Conservation (phyloP, 2,888 invertebrate genomes). For the Lordiphosa andalusiaca region DNA sequence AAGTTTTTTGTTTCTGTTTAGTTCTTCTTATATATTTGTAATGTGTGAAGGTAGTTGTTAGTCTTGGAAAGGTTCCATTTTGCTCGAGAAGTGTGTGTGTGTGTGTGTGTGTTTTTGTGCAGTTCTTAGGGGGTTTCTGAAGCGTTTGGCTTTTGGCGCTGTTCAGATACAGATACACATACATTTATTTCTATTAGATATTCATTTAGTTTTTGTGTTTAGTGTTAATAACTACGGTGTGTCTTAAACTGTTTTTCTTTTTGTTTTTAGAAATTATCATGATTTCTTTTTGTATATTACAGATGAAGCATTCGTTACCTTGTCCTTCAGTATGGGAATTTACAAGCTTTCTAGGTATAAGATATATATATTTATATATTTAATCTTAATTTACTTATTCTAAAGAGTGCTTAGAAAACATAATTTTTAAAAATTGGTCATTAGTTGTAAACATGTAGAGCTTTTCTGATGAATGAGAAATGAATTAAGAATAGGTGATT, state of each 20-base stretch:
- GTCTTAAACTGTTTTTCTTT: constrained; percentile 47
- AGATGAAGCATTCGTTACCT: constrained; percentile 57
- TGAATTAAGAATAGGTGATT: neutral
- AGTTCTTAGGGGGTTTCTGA: constrained; percentile 10
- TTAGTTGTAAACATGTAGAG: constrained; percentile 57
- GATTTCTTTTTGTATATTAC: constrained; percentile 58
- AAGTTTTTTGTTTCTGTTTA: constrained; percentile 45
- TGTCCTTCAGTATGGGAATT: constrained; percentile 61
- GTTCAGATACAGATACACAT: constrained; percentile 12
- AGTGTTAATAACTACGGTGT: constrained; percentile 33
- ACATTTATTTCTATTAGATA: constrained; percentile 16
- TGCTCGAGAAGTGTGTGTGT: constrained; percentile 60
- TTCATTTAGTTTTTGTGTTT: constrained; percentile 15
- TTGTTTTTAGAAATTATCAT: constrained; percentile 49
- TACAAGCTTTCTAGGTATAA: constrained; percentile 57
- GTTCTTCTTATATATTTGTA: constrained; percentile 35
- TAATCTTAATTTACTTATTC: constrained; percentile 26
- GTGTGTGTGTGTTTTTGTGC: constrained; percentile 20
- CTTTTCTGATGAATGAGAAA: constrained; percentile 6
- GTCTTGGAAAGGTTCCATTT: constrained; percentile 69
- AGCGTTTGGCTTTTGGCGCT: constrained; percentile 32
- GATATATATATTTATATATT: constrained; percentile 1
- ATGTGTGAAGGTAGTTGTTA: constrained; percentile 75
- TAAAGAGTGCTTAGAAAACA: constrained; percentile 45
- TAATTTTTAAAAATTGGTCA: constrained; percentile 66